Evolutionary conservation across 2,113 vertebrate species (phyloP).

Genomic region (Hipposideros armiger): DNA sequence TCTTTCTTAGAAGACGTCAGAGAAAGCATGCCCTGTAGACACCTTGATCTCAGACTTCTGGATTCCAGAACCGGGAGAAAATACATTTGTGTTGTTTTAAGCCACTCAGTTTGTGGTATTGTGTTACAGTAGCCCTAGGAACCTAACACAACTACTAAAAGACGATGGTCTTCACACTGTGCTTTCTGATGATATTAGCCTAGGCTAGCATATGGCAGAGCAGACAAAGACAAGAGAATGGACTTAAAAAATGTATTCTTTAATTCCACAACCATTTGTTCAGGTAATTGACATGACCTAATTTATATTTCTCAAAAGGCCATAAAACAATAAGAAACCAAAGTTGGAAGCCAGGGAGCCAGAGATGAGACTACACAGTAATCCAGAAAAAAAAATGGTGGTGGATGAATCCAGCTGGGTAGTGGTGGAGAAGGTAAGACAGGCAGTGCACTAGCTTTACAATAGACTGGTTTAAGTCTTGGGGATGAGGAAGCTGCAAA

Average conservation of each 20-base stretch:
- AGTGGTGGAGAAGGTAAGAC: neutral
- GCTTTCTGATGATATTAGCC: neutral
- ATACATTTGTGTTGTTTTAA: neutral
- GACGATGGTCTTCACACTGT: neutral
- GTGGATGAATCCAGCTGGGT: neutral
- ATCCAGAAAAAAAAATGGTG: neutral
- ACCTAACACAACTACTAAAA: neutral
- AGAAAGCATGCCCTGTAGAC: neutral
- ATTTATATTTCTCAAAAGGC: neutral
- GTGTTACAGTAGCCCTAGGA: neutral
- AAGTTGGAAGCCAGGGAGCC: neutral
- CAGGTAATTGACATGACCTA: neutral
- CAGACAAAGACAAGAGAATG: neutral
- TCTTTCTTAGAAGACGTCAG: neutral
- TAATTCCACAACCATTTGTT: neutral
- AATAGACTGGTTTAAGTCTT: neutral
- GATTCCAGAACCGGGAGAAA: neutral
- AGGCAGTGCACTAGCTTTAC: neutral
- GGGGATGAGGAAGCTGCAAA: accelerated
- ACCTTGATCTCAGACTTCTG: neutral
- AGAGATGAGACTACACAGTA: neutral
- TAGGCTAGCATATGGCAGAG: neutral
- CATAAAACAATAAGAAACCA: neutral
- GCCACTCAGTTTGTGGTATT: neutral
- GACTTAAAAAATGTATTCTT: neutral